phyloP scores from a whole-genome alignment of 2,888 invertebrate genomes.

The Paralinhomoeus sp. region DNA sequence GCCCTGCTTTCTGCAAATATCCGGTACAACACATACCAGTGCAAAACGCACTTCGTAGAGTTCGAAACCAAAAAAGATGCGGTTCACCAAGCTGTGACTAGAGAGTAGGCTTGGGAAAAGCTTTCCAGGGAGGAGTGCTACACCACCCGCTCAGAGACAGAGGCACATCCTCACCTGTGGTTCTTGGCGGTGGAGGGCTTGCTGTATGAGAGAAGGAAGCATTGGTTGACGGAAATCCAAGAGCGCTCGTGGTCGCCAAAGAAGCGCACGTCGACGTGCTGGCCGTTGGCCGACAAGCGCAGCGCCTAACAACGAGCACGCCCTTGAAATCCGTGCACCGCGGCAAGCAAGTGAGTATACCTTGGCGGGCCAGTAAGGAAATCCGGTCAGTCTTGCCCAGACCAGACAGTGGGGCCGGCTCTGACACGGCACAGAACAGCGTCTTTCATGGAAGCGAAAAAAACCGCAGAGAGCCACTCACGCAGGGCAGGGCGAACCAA shows the following conservation, averaged over 20 bases:
- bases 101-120: too few relatives aligned
- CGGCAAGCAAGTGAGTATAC: conserved; percentile 8
- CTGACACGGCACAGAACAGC: conserved; percentile 22
- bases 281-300: conserved; percentile 18
- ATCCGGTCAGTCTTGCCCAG: conserved; percentile 89
- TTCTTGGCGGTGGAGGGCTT: conserved; percentile 35
- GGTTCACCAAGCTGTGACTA: too few relatives aligned
- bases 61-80: too few relatives aligned
- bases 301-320: conserved; percentile 19
- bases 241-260: conserved; percentile 67
- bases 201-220: conserved; percentile 54
- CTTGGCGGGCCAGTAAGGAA: conserved; percentile 93
- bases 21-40: too few relatives aligned
- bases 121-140: too few relatives aligned
- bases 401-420: conserved; percentile 62
- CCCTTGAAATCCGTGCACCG: not conserved
- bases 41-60: too few relatives aligned
- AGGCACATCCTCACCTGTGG: too few relatives aligned
- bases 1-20: conserved; percentile 36
- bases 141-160: too few relatives aligned
- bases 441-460: too few relatives aligned
- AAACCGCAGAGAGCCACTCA: too few relatives aligned
- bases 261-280: conserved; percentile 58
- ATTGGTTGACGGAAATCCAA: conserved; percentile 64
- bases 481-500: conserved; percentile 80